Percentiles rank a stretch among this genome's conserved stretches.
phyloP scores from a whole-genome alignment of 2,113 vertebrate species.

The Anoplopoma fimbria region DNA sequence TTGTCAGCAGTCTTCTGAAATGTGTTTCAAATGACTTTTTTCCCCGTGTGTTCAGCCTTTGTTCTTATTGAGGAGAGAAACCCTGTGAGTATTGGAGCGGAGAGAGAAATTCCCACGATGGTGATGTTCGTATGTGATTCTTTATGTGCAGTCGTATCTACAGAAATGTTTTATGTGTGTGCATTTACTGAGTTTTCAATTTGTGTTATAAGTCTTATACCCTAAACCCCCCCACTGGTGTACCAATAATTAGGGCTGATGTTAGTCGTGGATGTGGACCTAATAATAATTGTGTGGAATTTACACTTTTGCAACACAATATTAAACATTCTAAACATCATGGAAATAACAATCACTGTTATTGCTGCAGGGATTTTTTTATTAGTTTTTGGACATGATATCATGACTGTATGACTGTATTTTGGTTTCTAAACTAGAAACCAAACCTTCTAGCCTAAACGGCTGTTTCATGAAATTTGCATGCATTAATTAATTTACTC shows the following conservation, averaged over 20 bases:
- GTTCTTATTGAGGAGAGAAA: slow-evolving; percentile 43
- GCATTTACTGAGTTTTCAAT: background rate
- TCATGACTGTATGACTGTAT: background rate
- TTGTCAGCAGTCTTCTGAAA: slow-evolving; percentile 62
- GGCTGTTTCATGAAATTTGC: background rate
- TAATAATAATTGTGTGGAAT: no score
- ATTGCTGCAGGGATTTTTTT: background rate
- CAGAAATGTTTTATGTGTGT: background rate
- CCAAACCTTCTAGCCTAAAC: background rate
- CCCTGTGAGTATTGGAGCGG: background rate
- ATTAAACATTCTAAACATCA: background rate
- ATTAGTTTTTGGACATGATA: background rate
- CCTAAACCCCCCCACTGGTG: background rate
- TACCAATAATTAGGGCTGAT: background rate
- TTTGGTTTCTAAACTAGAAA: background rate
- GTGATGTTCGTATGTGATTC: slow-evolving; percentile 12
- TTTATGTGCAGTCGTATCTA: background rate
- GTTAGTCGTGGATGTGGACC: background rate
- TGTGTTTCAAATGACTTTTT: slow-evolving; percentile 44
- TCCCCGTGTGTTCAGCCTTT: slow-evolving; percentile 23
- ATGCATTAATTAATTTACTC: background rate
- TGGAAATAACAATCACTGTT: background rate
- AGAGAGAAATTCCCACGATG: slow-evolving; percentile 5
- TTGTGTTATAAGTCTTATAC: background rate
- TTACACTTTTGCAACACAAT: background rate